These are phyloP conservation scores for Conomelus anceps DNA, from an alignment of 2,888 invertebrate genomes.

Conservation along the genomic window DNA sequence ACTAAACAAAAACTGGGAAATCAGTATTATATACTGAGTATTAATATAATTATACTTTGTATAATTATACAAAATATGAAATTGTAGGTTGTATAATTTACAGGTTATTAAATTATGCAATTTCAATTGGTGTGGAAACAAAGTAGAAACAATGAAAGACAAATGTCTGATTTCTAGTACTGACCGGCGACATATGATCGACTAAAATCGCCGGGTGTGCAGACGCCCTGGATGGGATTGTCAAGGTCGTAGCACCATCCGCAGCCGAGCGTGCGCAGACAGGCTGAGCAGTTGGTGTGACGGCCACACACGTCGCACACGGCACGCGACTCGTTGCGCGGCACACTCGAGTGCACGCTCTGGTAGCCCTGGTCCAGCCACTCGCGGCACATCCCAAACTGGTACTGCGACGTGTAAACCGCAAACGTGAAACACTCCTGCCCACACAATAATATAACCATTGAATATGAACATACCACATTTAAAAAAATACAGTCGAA, in stretches of 20 bases:
- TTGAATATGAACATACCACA: too few relatives aligned
- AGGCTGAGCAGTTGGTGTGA: constrained; percentile 68
- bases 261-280: constrained; percentile 77
- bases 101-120: too few relatives aligned
- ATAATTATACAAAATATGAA: too few relatives aligned
- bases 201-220: constrained; percentile 80
- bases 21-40: too few relatives aligned
- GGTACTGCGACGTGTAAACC: constrained; percentile 90
- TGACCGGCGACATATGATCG: constrained; percentile 56
- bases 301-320: constrained; percentile 70
- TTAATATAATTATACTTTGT: too few relatives aligned
- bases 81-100: too few relatives aligned
- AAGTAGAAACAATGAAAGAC: too few relatives aligned
- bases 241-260: constrained; percentile 89
- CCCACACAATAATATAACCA: neutral
- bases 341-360: constrained; percentile 14
- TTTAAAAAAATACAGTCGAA: too few relatives aligned
- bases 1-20: too few relatives aligned
- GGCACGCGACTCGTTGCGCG: constrained; percentile 47
- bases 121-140: too few relatives aligned
- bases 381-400: constrained; percentile 86
- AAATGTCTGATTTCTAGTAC: constrained; percentile 14
- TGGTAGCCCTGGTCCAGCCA: constrained; percentile 72
- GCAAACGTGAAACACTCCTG: constrained; percentile 88
- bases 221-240: constrained; percentile 81